These are phyloP conservation scores for Cylas formicarius DNA, from an alignment of 1,140 invertebrate genomes.

Conservation along the genomic window DNA sequence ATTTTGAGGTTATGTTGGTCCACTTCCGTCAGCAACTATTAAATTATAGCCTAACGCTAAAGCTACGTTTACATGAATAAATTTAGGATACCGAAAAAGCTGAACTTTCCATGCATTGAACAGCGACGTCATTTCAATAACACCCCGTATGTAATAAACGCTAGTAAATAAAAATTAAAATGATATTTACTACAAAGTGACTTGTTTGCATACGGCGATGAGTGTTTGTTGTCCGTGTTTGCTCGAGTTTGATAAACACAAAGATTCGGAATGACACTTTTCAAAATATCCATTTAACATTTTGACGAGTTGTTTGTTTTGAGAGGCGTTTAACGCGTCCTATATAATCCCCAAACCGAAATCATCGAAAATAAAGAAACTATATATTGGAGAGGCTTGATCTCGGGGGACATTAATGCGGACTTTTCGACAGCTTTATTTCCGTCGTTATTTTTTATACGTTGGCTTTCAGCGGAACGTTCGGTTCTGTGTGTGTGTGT, in stretches of 20 bases:
- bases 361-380: conserved; percentile 16
- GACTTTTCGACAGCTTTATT: conserved; percentile 24
- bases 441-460: conserved; percentile 24
- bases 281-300: conserved; percentile 37
- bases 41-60: no score
- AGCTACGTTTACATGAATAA: no score
- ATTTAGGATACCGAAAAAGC: no score
- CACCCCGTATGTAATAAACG: background rate
- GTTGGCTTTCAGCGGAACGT: conserved; percentile 15
- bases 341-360: conserved; percentile 22
- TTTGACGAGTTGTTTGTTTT: conserved; percentile 33
- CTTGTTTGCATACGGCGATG: conserved; percentile 36
- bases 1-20: no score
- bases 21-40: no score
- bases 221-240: conserved; percentile 35
- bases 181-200: conserved; percentile 35
- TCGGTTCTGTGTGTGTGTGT: background rate
- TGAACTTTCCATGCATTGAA: no score
- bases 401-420: conserved; percentile 22
- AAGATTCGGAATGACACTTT: conserved; percentile 38
- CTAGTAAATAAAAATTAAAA: conserved; percentile 24
- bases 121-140: no score
- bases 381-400: conserved; percentile 22
- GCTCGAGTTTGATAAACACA: conserved; percentile 36
- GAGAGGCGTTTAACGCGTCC: conserved; percentile 23